phyloP scores from a whole-genome alignment of 2,888 invertebrate genomes.

The Leptogaster cylindrica region DNA sequence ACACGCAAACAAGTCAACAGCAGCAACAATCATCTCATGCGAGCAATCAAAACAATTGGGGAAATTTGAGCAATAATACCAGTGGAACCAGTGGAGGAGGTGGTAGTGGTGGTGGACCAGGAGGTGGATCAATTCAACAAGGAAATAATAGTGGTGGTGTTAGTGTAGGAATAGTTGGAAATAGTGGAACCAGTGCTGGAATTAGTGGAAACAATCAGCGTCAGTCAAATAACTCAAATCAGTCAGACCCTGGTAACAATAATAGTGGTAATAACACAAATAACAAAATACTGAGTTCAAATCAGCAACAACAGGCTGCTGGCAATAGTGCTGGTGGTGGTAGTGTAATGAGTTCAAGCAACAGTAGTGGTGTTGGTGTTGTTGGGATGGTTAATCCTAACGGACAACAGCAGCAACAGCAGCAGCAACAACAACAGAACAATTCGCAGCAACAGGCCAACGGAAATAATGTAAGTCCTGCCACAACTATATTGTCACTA shows the following conservation, averaged over 20 bases:
- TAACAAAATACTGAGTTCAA: slow-evolving; percentile 16
- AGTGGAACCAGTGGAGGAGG: slow-evolving; percentile 1
- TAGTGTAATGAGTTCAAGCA: slow-evolving; percentile 23
- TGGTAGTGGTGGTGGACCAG: slow-evolving; percentile 1
- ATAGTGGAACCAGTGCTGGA: too few relatives aligned
- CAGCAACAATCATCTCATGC: slow-evolving; percentile 32
- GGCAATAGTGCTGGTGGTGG: background rate
- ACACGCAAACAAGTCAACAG: slow-evolving; percentile 57
- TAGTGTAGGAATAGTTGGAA: slow-evolving; percentile 11
- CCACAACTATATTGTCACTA: background rate
- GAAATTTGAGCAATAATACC: slow-evolving; percentile 16
- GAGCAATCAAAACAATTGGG: slow-evolving; percentile 28
- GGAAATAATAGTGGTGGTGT: slow-evolving; percentile 28
- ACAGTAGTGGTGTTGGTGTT: slow-evolving; percentile 32
- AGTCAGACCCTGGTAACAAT: slow-evolving; percentile 31
- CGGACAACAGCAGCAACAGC: slow-evolving; percentile 49
- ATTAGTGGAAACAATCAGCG: slow-evolving; percentile 38
- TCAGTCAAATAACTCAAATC: slow-evolving; percentile 31
- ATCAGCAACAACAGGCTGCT: slow-evolving; percentile 24
- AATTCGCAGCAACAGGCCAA: slow-evolving; percentile 54
- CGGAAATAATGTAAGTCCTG: slow-evolving; percentile 49
- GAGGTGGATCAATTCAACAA: background rate
- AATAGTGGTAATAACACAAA: slow-evolving; percentile 12
- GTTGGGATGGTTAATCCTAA: slow-evolving; percentile 46
- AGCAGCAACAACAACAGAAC: slow-evolving; percentile 51